Evolutionary conservation across 2,888 invertebrate species (phyloP).

Genomic region (Myopa testacea): DNA sequence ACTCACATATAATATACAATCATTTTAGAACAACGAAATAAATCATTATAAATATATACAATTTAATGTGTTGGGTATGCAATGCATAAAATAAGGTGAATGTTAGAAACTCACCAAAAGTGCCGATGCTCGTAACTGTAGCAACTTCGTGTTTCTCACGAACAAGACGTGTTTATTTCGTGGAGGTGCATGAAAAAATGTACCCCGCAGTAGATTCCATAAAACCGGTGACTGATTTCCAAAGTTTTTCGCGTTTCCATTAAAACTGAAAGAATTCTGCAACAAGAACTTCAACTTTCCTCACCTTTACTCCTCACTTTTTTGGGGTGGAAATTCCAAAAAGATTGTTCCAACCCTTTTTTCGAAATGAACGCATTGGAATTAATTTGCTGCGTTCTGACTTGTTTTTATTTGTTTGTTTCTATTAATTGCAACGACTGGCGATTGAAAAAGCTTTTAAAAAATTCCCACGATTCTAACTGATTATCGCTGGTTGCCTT

Average conservation of each 20-base stretch:
- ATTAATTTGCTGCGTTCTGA: background rate
- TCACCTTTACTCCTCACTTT: background rate
- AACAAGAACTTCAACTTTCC: too few species aligned
- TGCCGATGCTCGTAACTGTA: too few species aligned
- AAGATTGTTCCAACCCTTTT: background rate
- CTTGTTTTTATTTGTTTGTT: background rate
- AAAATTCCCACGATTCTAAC: slow-evolving; percentile 4
- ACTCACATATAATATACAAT: background rate
- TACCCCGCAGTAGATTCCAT: background rate
- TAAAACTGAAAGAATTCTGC: background rate
- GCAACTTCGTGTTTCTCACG: background rate
- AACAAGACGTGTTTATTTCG: background rate
- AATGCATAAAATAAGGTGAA: background rate
- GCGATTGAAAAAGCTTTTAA: background rate
- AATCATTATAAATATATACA: too few species aligned
- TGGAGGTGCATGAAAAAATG: background rate
- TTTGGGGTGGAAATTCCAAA: slow-evolving; percentile 7
- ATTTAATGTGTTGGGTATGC: too few species aligned
- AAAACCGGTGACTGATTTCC: background rate
- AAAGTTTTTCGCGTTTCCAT: background rate
- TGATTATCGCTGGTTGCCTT: background rate
- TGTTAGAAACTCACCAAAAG: too few species aligned
- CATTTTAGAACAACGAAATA: too few species aligned
- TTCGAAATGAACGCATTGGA: background rate
- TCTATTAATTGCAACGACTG: background rate